These are phyloP conservation scores for Penaeus indicus DNA, from an alignment of 1,140 invertebrate species.

Conservation along the genomic window DNA sequence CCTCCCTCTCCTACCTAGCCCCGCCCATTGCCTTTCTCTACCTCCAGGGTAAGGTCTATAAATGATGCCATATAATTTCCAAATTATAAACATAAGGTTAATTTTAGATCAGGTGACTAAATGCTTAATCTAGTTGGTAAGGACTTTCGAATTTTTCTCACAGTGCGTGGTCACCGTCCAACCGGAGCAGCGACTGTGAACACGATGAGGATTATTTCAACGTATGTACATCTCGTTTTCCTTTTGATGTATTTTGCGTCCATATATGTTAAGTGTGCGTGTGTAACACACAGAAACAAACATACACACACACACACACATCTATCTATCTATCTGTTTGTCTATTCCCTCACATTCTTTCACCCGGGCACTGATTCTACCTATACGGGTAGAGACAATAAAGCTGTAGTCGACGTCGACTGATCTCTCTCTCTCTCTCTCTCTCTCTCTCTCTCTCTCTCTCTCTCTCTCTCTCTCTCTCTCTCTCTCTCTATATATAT, in stretches of 20 bases:
- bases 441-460: constrained; percentile 18
- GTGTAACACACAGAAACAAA: neutral
- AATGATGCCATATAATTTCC: too few species aligned
- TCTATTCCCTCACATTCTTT: too few species aligned
- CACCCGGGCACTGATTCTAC: too few species aligned
- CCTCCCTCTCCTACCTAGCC: too few species aligned
- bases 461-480: neutral
- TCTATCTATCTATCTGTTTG: neutral
- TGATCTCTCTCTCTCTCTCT: constrained; percentile 22
- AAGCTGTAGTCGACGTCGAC: neutral
- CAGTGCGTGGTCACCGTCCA: neutral
- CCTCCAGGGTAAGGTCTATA: too few species aligned
- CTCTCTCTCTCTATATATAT: too few species aligned
- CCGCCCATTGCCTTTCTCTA: too few species aligned
- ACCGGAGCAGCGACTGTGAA: constrained; percentile 21
- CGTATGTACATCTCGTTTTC: neutral
- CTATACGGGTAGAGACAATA: too few species aligned
- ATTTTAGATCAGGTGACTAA: too few species aligned
- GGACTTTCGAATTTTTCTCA: neutral
- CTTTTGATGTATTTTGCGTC: neutral
- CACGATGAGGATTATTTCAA: constrained; percentile 39
- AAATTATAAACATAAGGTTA: too few species aligned
- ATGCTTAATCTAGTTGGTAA: too few species aligned
- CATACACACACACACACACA: too few species aligned
- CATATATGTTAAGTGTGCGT: neutral